Evolutionary conservation across 2,888 invertebrate species (phyloP).

Genomic region (Heterodera filipjevi): DNA sequence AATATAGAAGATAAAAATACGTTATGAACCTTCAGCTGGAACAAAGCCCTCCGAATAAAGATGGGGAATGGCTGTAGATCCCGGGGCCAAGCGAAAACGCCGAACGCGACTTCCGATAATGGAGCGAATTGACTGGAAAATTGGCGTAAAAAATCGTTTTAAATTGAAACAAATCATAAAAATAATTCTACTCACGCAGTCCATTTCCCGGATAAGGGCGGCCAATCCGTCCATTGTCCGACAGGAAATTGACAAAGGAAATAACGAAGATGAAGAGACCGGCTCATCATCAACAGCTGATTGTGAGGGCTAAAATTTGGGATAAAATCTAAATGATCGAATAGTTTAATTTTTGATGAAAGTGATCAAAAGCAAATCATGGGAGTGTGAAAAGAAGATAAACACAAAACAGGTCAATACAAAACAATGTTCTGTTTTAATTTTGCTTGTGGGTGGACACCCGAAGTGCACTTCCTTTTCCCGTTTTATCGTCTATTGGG

Average conservation of each 20-base stretch:
- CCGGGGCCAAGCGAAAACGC: constrained; percentile 46
- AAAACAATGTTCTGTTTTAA: no score
- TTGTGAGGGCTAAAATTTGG: no score
- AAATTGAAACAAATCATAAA: no score
- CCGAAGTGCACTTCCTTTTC: no score
- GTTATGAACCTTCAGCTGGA: constrained; percentile 33
- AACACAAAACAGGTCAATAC: no score
- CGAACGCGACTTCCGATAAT: constrained; percentile 37
- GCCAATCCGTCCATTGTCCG: constrained; percentile 52
- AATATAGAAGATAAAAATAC: neutral
- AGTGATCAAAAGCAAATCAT: no score
- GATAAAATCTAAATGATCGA: no score
- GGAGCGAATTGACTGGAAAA: constrained; percentile 46
- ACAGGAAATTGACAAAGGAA: constrained; percentile 51
- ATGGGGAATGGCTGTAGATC: constrained; percentile 53
- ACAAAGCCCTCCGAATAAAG: constrained; percentile 57
- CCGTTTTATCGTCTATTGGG: no score
- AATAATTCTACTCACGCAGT: constrained; percentile 29
- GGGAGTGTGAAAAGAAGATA: no score
- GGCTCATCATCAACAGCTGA: neutral
- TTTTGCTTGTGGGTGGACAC: no score
- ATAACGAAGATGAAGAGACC: neutral
- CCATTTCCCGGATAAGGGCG: constrained; percentile 45
- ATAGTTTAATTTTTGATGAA: no score
- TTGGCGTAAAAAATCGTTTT: neutral